Evolutionary conservation across 2,797 vertebrate genomes (phyloP), one percentile per base, ranked within the genome.

Genomic region (Sardinella longiceps): DNA sequence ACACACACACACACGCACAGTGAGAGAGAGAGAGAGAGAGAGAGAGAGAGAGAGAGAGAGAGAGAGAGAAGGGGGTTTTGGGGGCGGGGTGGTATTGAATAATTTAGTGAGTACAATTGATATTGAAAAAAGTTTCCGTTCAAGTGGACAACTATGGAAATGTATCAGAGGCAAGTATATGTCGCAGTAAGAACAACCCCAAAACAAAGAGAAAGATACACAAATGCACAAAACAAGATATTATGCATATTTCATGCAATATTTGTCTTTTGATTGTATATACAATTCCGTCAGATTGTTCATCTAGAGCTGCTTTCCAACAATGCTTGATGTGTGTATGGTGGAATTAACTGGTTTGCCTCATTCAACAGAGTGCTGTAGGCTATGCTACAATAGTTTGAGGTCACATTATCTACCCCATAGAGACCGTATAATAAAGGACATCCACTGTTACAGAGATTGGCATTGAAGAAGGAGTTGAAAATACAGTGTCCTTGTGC

Each of bases 401-500:
- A 30, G 28, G 60, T 33, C 66, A 39, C 14, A 53, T 48, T 48
- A 12, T 48, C 4, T 12, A 48, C 7, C 46, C 10, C 6, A 12
- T 10, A 12, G 46, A 0, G 6, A 77, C 39, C 3, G 37, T 77
- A 77, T 23, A 77, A 23, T 43, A 6, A 39, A 23, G 2, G 18
- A 23, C 70, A 33, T 43, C 70, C 37, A 1, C 63, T 14, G 28
- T 77, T 77, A 9, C 7, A 39, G 37, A 9, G 33, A 3, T 1
- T 77, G 70, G 43, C 70, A 77, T 43, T 77, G 70, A 77, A 77
- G 70, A 43, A 0, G 70, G 20, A 20, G 37, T 37, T 43, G 70
- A 2, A 37, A 43, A 15, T 39, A 39, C 37, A 39, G 28, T 77
- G 80, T 83, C 82, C 84, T 85, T 83, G 84, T 83, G 15, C n/a